Evolutionary conservation across 2,888 invertebrate genomes (phyloP), one percentile per base, ranked within the genome.

Genomic region (Hesperia comma): DNA sequence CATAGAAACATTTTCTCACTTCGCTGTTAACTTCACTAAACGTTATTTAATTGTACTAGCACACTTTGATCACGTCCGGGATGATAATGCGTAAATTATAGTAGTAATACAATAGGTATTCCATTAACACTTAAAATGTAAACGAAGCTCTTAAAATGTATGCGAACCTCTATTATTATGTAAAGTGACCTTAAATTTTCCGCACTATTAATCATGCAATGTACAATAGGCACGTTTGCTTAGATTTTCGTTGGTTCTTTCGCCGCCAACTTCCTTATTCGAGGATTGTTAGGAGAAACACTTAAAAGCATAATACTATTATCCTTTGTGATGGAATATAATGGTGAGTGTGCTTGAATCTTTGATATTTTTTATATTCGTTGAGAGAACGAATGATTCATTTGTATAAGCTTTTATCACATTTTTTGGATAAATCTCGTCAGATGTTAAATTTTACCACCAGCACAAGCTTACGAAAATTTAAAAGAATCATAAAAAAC

Each of bases 171-270:
- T 69, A 68, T 58, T 68, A 43, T 69, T 63, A 63, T 60, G 69
- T 46, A 71, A 71, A 67, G 71, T 67, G 68, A 71, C 66, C 70
- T 70, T 70, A 49, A 69, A 62, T 69, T 68, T 68, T 17, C 68
- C 62, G 46, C 62, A 68, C 69, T 71, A 74, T 76, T 73, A 73
- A 75, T 73, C 72, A 76, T 67, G 12, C 37, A 56, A 46, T 32
- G 40, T 63, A 72, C 70, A 76, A 70, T 68, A 69, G 64, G 41
- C 64, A 62, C 66, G 55, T 68, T 68, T 69, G 58, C 54, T 67
- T 64, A 68, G 54, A 56, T 62, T 69, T 70, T 63, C 64, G 60
- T 60, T 54, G 19, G 43, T 55, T 67, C 46, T 61, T 67, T 67
- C 46, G 37, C 55, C 54, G 55, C 21, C 49, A 14, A 67, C 55